Percentiles rank a stretch among this genome's conserved stretches.
phyloP scores from a whole-genome alignment of 2,113 vertebrate species.

The Vireo altiloquus region DNA sequence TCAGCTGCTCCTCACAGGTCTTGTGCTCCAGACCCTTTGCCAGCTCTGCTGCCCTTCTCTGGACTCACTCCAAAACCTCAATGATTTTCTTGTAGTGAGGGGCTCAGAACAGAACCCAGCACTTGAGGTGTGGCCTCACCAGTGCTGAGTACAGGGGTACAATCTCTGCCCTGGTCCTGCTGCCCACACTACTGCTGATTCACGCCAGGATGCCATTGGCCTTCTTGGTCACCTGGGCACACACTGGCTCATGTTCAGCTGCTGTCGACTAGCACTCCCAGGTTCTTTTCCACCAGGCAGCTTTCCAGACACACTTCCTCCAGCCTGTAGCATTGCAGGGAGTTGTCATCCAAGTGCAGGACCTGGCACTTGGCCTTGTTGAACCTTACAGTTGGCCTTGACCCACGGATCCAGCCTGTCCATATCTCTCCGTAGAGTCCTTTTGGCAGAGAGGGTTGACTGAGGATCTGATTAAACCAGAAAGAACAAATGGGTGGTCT shows the following conservation, averaged over 20 bases:
- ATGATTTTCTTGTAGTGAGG: neutral
- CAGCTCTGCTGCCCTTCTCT: neutral
- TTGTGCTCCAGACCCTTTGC: neutral
- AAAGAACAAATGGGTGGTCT: neutral
- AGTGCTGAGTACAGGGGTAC: fast-evolving
- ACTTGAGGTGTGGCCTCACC: fast-evolving
- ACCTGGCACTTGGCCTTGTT: neutral
- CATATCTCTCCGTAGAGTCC: neutral
- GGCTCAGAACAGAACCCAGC: neutral
- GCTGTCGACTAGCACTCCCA: too few relatives aligned
- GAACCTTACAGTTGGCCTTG: neutral
- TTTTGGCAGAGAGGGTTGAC: neutral
- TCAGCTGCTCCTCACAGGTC: neutral
- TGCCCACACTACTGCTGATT: neutral
- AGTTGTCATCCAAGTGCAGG: neutral
- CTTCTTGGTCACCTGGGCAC: neutral
- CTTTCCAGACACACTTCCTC: neutral
- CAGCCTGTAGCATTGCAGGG: neutral
- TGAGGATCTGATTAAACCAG: neutral
- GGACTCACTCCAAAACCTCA: fast-evolving
- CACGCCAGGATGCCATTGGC: fast-evolving
- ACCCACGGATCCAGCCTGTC: neutral
- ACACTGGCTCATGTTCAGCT: neutral
- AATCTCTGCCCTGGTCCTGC: neutral
- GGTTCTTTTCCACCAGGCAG: neutral